Conservation (phyloP, 2,888 invertebrate genomes). For the Euzophera pinguis region DNA sequence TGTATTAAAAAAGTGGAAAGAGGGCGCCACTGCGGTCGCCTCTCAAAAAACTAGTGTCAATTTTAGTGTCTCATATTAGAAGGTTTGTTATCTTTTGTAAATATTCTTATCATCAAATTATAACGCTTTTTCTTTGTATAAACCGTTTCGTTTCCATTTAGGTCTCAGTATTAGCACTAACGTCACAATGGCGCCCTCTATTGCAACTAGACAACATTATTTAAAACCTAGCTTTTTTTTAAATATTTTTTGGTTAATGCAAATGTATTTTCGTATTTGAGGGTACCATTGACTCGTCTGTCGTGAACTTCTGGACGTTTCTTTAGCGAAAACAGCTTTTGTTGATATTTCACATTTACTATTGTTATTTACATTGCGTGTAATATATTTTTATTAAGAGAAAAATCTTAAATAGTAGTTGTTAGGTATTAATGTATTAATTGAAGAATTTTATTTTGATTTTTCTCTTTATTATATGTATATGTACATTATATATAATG, state of each 20-base stretch:
- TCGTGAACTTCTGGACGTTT: conserved; percentile 30
- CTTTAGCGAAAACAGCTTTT: conserved; percentile 53
- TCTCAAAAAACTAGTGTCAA: conserved; percentile 38
- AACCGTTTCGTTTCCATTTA: conserved; percentile 45
- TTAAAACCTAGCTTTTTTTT: too few relatives aligned
- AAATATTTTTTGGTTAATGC: too few relatives aligned
- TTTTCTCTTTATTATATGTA: conserved; percentile 75
- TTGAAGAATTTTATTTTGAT: conserved; percentile 78
- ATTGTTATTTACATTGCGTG: conserved; percentile 74
- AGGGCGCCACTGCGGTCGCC: conserved; percentile 18
- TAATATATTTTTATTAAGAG: conserved; percentile 78
- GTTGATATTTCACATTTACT: conserved; percentile 58
- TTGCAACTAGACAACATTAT: too few relatives aligned
- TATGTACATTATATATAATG: conserved; percentile 73
- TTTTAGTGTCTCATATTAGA: conserved; percentile 40
- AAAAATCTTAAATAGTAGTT: conserved; percentile 77
- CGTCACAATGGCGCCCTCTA: conserved; percentile 19
- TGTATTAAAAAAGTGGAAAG: conserved; percentile 2
- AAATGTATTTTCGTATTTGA: background rate
- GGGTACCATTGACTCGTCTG: background rate
- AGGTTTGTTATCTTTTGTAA: conserved; percentile 71
- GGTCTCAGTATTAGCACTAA: conserved; percentile 58
- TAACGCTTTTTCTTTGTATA: conserved; percentile 53
- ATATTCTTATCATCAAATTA: conserved; percentile 55
- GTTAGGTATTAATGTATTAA: conserved; percentile 77